A percentile compares a stretch with the other conserved stretches of the same genome.
Evolutionary conservation across 2,888 invertebrate species (phyloP).

Genomic region (Caenorhabditis doughertyi): DNA sequence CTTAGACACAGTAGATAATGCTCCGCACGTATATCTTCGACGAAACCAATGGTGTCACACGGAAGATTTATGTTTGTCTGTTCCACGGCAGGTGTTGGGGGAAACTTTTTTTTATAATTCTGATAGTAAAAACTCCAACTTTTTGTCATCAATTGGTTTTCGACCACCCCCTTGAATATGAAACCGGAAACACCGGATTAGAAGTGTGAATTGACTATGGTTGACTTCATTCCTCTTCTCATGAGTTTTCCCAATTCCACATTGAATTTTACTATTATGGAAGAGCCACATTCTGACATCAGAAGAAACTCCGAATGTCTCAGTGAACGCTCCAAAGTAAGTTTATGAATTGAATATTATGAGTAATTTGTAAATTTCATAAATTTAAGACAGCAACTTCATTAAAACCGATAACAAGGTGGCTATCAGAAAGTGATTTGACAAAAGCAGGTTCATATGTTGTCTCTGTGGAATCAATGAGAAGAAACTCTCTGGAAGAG

Average conservation of each 20-base stretch:
- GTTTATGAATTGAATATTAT: background rate
- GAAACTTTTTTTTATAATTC: background rate
- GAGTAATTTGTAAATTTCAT: background rate
- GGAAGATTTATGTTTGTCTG: conserved; percentile 11
- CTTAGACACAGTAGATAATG: background rate
- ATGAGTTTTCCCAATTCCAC: conserved; percentile 24
- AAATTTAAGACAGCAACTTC: background rate
- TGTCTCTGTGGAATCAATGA: conserved; percentile 40
- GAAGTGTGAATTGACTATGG: background rate
- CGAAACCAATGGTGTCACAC: conserved; percentile 1
- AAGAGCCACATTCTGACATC: conserved; percentile 28
- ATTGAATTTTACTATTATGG: conserved; percentile 23
- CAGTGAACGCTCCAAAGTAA: conserved; percentile 30
- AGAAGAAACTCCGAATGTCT: conserved; percentile 29
- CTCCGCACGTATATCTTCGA: background rate
- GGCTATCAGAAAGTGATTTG: conserved; percentile 35
- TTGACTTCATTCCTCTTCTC: conserved; percentile 8
- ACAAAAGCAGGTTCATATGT: conserved; percentile 40
- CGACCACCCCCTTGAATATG: background rate
- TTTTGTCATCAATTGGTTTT: too few relatives aligned
- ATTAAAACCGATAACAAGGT: background rate
- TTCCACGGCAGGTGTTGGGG: background rate
- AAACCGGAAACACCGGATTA: conserved; percentile 8
- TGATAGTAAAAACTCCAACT: background rate
- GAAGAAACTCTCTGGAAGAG: conserved; percentile 50